Percentiles rank a stretch among this genome's conserved stretches.
phyloP scores from a whole-genome alignment of 2,797 vertebrate genomes.

The Prionace glauca region DNA sequence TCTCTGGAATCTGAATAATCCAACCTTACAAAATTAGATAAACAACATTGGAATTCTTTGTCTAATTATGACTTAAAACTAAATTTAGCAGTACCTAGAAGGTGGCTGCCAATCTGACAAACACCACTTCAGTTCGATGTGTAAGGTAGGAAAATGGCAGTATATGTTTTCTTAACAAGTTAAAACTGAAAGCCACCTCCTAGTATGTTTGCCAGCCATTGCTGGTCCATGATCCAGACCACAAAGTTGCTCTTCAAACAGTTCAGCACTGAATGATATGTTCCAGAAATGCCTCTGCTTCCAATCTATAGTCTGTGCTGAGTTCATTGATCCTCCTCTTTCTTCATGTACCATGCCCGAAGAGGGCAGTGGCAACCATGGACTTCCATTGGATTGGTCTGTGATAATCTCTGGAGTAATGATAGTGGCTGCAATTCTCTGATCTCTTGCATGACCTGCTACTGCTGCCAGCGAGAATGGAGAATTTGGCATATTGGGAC shows the following conservation, averaged over 20 bases:
- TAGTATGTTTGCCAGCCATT: not conserved
- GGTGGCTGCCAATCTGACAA: not conserved
- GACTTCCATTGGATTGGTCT: too few relatives aligned
- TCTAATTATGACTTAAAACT: not conserved
- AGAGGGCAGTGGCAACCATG: too few relatives aligned
- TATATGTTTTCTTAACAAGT: not conserved
- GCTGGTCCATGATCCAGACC: not conserved
- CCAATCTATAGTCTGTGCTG: not conserved
- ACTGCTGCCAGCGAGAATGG: too few relatives aligned
- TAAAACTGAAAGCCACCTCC: not conserved
- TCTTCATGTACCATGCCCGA: too few relatives aligned
- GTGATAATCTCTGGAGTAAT: not conserved
- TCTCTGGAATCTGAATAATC: not conserved
- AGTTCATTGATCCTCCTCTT: not conserved
- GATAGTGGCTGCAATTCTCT: not conserved
- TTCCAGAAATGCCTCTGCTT: not conserved
- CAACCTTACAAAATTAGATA: not conserved
- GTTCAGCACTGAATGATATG: not conserved
- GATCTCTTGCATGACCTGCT: too few relatives aligned
- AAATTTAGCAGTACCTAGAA: not conserved
- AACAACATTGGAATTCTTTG: not conserved
- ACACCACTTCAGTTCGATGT: not conserved
- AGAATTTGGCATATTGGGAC: too few relatives aligned
- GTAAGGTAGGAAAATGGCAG: not conserved
- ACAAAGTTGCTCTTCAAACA: not conserved